Evolutionary conservation across 2,888 invertebrate genomes (phyloP).

Genomic region (Cryptocephalus moraei): DNA sequence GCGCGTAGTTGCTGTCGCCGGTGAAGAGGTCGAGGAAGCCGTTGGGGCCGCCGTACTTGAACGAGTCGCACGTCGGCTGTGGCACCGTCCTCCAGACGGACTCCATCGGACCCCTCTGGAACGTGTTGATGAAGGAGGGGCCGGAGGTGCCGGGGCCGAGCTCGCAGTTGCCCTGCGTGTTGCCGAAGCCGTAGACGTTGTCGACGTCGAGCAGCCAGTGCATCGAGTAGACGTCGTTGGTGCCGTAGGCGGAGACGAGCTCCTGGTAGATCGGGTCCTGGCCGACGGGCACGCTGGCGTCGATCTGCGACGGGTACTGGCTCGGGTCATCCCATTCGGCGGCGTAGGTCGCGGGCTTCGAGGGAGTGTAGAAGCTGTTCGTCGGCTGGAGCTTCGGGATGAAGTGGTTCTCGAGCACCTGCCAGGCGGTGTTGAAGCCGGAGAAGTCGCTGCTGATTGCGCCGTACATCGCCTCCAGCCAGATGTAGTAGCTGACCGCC

Average conservation of each 20-base stretch:
- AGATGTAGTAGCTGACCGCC: slow-evolving; percentile 17
- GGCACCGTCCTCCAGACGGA: slow-evolving; percentile 17
- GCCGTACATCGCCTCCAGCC: slow-evolving; percentile 20
- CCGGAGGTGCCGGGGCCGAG: slow-evolving; percentile 13
- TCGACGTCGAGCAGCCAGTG: slow-evolving; percentile 20
- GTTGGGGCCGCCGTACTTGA: slow-evolving; percentile 16
- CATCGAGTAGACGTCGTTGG: slow-evolving; percentile 15
- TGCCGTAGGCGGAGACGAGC: slow-evolving; percentile 14
- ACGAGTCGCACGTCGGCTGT: slow-evolving; percentile 18
- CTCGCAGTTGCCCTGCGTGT: slow-evolving; percentile 14
- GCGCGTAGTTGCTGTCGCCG: slow-evolving; percentile 9
- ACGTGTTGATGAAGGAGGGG: slow-evolving; percentile 18
- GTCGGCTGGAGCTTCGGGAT: slow-evolving; percentile 13
- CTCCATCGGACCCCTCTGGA: slow-evolving; percentile 15
- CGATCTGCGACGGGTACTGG: slow-evolving; percentile 13
- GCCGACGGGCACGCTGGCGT: slow-evolving; percentile 13
- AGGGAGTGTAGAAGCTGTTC: slow-evolving; percentile 13
- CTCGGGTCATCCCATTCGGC: slow-evolving; percentile 11
- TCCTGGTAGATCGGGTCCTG: slow-evolving; percentile 18
- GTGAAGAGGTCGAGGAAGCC: slow-evolving; percentile 16
- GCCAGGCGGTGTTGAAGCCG: slow-evolving; percentile 17
- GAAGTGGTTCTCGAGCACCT: slow-evolving; percentile 13
- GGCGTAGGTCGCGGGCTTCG: slow-evolving; percentile 10
- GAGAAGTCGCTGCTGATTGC: slow-evolving; percentile 15
- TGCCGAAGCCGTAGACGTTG: slow-evolving; percentile 19